Evolutionary conservation across 2,888 invertebrate species (phyloP).

Genomic region (Adela reaumurella): DNA sequence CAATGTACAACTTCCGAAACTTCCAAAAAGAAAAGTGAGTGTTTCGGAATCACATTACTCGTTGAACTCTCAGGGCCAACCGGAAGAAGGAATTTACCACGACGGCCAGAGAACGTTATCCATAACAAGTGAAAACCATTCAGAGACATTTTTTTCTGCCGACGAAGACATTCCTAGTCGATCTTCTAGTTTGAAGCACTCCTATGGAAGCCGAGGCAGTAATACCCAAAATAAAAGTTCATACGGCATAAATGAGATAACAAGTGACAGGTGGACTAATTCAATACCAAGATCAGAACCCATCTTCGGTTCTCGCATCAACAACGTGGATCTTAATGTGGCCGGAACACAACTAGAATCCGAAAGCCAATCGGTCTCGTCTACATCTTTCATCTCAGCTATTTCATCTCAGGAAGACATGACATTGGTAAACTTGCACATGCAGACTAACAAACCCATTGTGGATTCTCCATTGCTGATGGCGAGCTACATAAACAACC

Average conservation of each 20-base stretch:
- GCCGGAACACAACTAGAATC: slow-evolving; percentile 59
- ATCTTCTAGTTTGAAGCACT: slow-evolving; percentile 66
- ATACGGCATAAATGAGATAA: slow-evolving; percentile 46
- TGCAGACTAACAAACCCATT: slow-evolving; percentile 89
- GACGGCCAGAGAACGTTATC: slow-evolving; percentile 81
- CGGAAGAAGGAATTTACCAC: slow-evolving; percentile 56
- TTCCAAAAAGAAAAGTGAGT: slow-evolving; percentile 48
- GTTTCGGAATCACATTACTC: slow-evolving; percentile 68
- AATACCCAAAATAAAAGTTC: slow-evolving; percentile 53
- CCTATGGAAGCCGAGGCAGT: slow-evolving; percentile 49
- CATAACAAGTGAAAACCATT: slow-evolving; percentile 85
- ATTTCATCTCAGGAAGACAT: slow-evolving; percentile 91
- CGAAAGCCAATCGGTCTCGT: slow-evolving; percentile 77
- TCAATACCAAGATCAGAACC: slow-evolving; percentile 33
- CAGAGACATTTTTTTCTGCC: slow-evolving; percentile 90
- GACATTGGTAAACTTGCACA: slow-evolving; percentile 87
- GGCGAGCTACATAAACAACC: slow-evolving; percentile 90
- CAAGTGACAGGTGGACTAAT: slow-evolving; percentile 38
- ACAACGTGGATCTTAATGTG: slow-evolving; percentile 31
- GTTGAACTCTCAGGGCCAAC: slow-evolving; percentile 53
- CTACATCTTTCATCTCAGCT: slow-evolving; percentile 84
- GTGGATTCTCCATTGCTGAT: slow-evolving; percentile 90
- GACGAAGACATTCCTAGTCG: slow-evolving; percentile 81
- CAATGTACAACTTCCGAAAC: slow-evolving; percentile 25
- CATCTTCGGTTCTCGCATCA: slow-evolving; percentile 15